Base-by-base conservation (phyloP, 2,113 vertebrate species). In the Physeter macrocephalus region DNA sequence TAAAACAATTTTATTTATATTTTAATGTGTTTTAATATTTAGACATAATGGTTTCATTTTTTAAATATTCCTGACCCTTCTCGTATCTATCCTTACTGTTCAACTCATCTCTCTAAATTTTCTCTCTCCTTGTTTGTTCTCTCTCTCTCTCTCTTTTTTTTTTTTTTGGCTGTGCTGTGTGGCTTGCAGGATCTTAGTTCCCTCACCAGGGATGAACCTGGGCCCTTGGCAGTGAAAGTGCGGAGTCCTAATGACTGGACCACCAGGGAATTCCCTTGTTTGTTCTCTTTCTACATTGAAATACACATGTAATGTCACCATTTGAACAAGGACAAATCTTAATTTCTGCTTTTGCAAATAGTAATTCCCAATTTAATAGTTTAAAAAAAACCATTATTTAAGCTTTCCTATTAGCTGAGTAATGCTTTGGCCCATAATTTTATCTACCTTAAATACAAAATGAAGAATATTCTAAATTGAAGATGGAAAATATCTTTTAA, bases 1-100 rank as follows among this genome's bases (percentile, higher is more conserved):
- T 59, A 97, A 94, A 90, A 75, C 23, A 80, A 49, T 89, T 94
- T 94, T 82, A 83, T 81, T 94, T 52, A 71, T 25, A 91, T 64
- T 87, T 88, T 92, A 78, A 59, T 49, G 39, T 61, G 39, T 61
- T 93, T 82, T 77, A 72, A 29, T 31, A 69, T 36, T 94, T 61
- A 82, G 7, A 88, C 36, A 84, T 6, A 83, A 75, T 69, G 31
- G 20, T 90, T 96, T 54, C 15, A 71, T 69, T 17, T 46, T 78
- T 83, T 81, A 59, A 75, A 49, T 62, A 43, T 77, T 94, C 20
- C 36, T 90, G 18, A 27, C 8, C 23, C 20, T 78, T 57, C 9
- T 84, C 54, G 74, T 49, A 67, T 49, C 57, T 74, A 27, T 15
- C 49, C 49, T 75, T 67, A 59, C 27, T 39, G 0, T 67, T 66